Base-by-base conservation (phyloP, 1,140 invertebrate species). In the Dendroctonus ponderosae region DNA sequence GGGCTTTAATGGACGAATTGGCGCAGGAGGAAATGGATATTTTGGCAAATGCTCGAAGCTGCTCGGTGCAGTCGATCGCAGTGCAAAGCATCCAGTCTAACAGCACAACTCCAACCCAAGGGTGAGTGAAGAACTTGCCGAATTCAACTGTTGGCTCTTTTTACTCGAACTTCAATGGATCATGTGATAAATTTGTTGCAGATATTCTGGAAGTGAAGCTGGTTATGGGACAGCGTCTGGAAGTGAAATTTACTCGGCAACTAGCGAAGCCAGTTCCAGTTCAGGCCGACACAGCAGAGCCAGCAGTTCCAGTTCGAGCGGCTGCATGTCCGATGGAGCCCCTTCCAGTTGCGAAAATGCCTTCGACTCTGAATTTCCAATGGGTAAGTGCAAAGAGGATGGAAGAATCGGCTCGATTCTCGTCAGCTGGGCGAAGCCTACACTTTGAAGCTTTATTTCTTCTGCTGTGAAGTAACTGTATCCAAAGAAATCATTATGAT, bases 1-100 rank as follows among this genome's bases (percentile, higher is more conserved):
- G 65, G 43, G 58, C 66, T 2, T 57, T 96, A 0, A 85, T 94
- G 12, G 90, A 94, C 70, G 93, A 96, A 71, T 81, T 96, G 8
- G 88, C 90, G 0, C 88, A 93, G 74, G 91, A 93, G 75, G 92
- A 94, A 75, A 78, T 93, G 26, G 91, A 94, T 70, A 84, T 89
- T 59, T 80, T 94, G 40, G 90, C 91, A 0, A 83, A 89, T 67
- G 89, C 89, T 8, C 81, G 89, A 42, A 90, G 88, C 12, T 91
- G 89, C 75, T 91, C 89, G 2, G 86, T 89, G 56, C 87, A 87
- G 82, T 85, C 84, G 57, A 80, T 87, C 71, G 79, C 85, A 63
- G 76, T 83, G 59, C 76, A 79, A 76, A 66, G 61, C 38, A 62
- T 70, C 40, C 70, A 66, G 50, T 75, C 74, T 14, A 77, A 73